Evolutionary conservation across 2,797 vertebrate genomes (phyloP), one percentile per base, ranked within the genome.

Genomic region (Columba guinea): DNA sequence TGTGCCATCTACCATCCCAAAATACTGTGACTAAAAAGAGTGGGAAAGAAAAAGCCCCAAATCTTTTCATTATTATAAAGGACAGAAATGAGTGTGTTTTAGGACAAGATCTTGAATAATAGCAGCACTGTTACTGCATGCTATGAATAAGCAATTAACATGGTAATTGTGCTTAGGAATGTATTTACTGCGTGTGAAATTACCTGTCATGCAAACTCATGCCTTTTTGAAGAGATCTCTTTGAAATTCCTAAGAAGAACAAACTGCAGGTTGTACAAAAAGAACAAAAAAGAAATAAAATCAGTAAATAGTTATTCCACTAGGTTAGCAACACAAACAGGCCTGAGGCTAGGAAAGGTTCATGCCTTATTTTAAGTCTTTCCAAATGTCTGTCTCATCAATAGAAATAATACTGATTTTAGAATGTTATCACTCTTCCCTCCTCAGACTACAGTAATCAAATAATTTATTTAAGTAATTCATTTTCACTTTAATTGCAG

Each of bases 401-500:
- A 95, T 24, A 84, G 53, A 97, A 96, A 93, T 82, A 89, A 92
- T 9, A 94, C 26, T 64, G 32, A 46, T 39, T 53, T 93, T 86
- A 91, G 55, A 92, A 58, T 48, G 83, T 83, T 82, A 96, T 95
- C 48, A 86, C 23, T 73, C 49, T 88, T 64, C 90, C 39, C 35
- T 71, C 63, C 75, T 79, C 58, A 87, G 51, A 90, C 69, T 88
- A 59, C 8, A 64, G 84, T 86, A 95, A 96, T 92, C 81, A 95
- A 96, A 96, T 87, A 51, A 92, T 81, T 88, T 84, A 65, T 97
- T 96, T 85, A 96, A 96, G 90, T 80, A 89, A 95, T 90, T 94
- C 70, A 46, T 96, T 97, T 95, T 95, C 91, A 97, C 76, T 95
- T 95, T 96, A 97, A 97, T 95, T 87, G 87, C 86, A 95, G 75